Evolutionary conservation across 2,113 vertebrate genomes (phyloP).

Genomic region (Suncus etruscus): DNA sequence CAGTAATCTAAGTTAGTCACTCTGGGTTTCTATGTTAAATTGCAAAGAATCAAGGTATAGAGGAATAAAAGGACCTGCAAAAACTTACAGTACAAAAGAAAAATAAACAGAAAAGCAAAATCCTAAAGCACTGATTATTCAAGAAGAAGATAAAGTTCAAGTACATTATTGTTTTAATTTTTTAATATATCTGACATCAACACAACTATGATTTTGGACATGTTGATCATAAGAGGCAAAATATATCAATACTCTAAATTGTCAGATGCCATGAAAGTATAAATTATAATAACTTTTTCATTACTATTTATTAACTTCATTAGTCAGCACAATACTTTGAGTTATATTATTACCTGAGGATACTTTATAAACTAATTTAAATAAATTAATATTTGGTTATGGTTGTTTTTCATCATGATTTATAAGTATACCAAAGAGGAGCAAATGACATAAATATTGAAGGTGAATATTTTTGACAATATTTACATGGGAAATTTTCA

Average conservation of each 20-base stretch:
- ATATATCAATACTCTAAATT: background rate
- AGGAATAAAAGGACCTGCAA: background rate
- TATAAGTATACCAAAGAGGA: background rate
- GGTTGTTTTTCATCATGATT: background rate
- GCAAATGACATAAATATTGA: background rate
- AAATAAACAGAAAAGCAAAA: background rate
- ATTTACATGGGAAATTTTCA: background rate
- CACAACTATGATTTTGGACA: background rate
- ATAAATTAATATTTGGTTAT: background rate
- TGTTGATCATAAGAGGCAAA: background rate
- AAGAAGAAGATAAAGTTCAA: background rate
- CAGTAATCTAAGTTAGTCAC: background rate
- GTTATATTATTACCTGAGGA: background rate
- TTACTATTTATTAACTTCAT: background rate
- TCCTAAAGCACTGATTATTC: background rate
- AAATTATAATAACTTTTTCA: background rate
- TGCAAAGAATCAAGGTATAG: no score
- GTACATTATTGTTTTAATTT: no score
- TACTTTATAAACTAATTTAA: background rate
- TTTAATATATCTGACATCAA: no score
- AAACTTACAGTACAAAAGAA: constrained; percentile 11
- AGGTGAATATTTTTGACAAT: background rate
- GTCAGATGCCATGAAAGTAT: background rate
- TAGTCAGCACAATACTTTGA: background rate
- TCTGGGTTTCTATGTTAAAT: no score